Evolutionary conservation across 2,113 vertebrate species (phyloP).

Genomic region (Aegypius monachus): DNA sequence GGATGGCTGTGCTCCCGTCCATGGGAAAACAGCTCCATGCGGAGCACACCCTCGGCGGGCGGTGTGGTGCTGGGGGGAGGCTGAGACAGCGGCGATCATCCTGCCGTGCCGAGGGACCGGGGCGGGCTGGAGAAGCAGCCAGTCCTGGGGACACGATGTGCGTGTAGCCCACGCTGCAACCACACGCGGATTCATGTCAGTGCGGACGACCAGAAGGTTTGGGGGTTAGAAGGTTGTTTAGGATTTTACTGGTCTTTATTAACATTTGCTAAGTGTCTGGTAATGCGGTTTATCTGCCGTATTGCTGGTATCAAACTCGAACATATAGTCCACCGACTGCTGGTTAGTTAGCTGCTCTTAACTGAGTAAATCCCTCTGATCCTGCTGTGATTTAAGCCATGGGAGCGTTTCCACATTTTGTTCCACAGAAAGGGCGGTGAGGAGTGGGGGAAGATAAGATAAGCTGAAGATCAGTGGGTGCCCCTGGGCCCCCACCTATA

Average conservation of each 20-base stretch:
- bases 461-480: background rate
- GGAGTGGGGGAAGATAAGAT: background rate
- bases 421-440: background rate
- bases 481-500: background rate
- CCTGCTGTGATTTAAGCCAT: background rate
- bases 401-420: background rate
- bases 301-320: background rate
- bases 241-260: background rate
- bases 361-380: background rate
- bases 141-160: background rate
- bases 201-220: background rate
- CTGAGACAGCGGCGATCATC: background rate
- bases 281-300: background rate
- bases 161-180: accelerated
- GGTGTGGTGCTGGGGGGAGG: background rate
- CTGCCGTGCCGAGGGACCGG: background rate
- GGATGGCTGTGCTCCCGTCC: background rate
- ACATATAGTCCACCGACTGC: background rate
- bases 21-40: background rate
- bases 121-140: background rate
- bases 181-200: accelerated
- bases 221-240: background rate
- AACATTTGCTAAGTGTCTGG: background rate
- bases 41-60: background rate
- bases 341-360: background rate